phyloP scores from a whole-genome alignment of 2,888 invertebrate genomes.

The Tiliacea aurago region DNA sequence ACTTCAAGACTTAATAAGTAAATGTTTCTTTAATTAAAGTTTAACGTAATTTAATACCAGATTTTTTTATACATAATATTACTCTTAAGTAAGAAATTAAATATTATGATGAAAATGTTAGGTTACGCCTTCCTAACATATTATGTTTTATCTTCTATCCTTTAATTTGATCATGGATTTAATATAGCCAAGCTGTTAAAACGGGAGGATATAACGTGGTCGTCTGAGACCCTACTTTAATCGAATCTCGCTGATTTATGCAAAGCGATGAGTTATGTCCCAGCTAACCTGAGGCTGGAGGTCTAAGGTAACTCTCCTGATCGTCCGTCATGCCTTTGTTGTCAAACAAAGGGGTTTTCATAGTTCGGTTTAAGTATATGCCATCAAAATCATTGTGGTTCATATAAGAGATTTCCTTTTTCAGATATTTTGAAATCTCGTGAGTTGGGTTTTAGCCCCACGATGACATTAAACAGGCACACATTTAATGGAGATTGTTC shows the following conservation, averaged over 20 bases:
- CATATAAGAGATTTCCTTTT: background rate
- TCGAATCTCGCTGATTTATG: conserved; percentile 68
- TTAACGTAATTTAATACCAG: background rate
- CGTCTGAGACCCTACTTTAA: conserved; percentile 57
- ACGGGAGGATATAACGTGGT: conserved; percentile 56
- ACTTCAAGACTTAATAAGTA: background rate
- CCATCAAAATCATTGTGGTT: background rate
- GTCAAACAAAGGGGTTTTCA: conserved; percentile 46
- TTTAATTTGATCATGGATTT: conserved; percentile 45
- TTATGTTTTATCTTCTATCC: conserved; percentile 35
- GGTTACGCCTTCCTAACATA: conserved; percentile 2
- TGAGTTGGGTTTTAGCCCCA: background rate
- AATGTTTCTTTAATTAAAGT: background rate
- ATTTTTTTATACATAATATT: background rate
- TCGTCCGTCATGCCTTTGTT: conserved; percentile 55
- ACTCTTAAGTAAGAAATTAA: conserved; percentile 4
- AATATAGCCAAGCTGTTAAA: conserved; percentile 49
- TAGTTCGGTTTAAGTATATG: background rate
- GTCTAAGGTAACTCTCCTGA: conserved; percentile 51
- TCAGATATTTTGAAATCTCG: background rate
- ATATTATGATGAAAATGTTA: conserved; percentile 32
- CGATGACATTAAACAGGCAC: no score
- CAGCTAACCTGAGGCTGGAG: conserved; percentile 48
- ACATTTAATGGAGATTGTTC: no score
- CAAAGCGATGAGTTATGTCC: conserved; percentile 61